Base-by-base conservation (phyloP, 2,888 invertebrate species). In the Electrophaes corylata region DNA sequence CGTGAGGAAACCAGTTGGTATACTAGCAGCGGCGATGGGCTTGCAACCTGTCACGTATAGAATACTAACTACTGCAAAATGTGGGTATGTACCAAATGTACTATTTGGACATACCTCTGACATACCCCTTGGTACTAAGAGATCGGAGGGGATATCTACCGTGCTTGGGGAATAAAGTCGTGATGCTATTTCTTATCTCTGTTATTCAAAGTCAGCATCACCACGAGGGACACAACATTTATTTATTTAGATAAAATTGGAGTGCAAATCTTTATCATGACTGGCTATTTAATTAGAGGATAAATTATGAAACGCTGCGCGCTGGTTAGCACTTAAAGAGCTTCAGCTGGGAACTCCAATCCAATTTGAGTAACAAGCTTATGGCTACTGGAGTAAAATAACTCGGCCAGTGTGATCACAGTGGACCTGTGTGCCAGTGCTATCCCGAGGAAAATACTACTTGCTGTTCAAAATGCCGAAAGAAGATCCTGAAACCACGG, bases 401-500 rank as follows among this genome's bases (percentile, higher is more conserved):
- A 59, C 56, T 55, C 53, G 51, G 70, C 60, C 72, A 62, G 58
- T 65, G 66, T 63, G 54, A 58, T 43, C 40, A 57, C 53, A 55
- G 62, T 57, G 59, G 54, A 45, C 59, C 56, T 59, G 54, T 47
- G 69, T 50, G 60, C 35, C 20, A 61, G 57, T 49, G 37, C 35
- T 39, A 43, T 20, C 8, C 51, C 55, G 41, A 50, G 45, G 31
- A 20, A 31, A 49, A 43, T 10, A 45, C 33, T 20, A 46, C 2
- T 37, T 29, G 8, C 23, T 4, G 29, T 37, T 10, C 20, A 41
- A 57, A 43, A 96, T 96, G 96, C 95, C 95, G 6, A 97, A 97
- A 86, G 95, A 95, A 71, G 97, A 97, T 84, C 94, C 97, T 0
- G 97, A 97, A 86, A 94, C 95, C 1, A 92, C 94, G 19, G 94